Evolutionary conservation across 2,797 vertebrate genomes (phyloP).

Genomic region (Pogonophryne albipinna): DNA sequence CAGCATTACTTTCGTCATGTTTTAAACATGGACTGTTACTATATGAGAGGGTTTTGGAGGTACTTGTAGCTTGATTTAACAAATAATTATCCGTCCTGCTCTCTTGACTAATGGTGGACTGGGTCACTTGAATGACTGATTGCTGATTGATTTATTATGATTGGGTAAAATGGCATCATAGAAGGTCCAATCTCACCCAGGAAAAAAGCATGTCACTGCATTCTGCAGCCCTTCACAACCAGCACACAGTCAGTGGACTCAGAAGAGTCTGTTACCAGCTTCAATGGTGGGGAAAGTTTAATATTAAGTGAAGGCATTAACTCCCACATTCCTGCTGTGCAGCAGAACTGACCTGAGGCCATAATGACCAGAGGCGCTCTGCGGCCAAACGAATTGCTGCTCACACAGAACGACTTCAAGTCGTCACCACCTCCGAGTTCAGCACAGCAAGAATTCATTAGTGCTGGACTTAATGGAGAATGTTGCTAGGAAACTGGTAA

Average conservation of each 20-base stretch:
- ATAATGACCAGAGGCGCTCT: not conserved
- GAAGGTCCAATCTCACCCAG: not conserved
- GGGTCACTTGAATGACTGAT: not conserved
- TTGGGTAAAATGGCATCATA: not conserved
- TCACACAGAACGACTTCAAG: slow-evolving; percentile 19
- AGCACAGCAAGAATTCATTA: slow-evolving; percentile 47
- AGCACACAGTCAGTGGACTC: not conserved
- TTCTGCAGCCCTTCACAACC: not conserved
- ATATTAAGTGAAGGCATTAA: not conserved
- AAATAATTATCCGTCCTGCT: not conserved
- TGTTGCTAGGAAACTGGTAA: slow-evolving; percentile 72
- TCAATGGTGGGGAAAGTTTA: slow-evolving; percentile 13
- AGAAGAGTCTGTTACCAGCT: not conserved
- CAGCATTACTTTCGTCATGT: not conserved
- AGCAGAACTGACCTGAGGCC: not conserved
- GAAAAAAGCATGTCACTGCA: not conserved
- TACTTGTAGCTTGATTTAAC: not conserved
- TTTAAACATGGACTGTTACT: slow-evolving; percentile 1
- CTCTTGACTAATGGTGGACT: not conserved
- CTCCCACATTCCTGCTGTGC: slow-evolving; percentile 29
- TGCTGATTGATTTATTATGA: not conserved
- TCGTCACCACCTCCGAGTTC: slow-evolving; percentile 11
- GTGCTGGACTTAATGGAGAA: slow-evolving; percentile 34
- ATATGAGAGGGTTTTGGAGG: not conserved
- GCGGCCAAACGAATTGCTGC: not conserved